Percentiles rank a stretch among this genome's conserved stretches.
Evolutionary conservation across 2,113 vertebrate species (phyloP).

Genomic region (Chaenogobius annularis): DNA sequence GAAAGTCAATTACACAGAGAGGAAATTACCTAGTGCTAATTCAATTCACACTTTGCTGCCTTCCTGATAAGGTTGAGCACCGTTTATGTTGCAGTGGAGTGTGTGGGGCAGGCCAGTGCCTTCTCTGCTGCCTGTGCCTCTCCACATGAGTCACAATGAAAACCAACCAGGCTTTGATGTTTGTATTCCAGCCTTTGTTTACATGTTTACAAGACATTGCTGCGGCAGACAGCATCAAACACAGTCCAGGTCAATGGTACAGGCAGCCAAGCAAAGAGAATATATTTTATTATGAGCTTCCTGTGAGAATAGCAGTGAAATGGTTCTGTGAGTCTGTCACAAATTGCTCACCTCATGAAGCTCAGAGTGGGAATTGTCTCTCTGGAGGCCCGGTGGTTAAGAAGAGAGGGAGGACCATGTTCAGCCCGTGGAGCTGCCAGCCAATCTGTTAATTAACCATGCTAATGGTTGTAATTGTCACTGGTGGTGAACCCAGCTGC

Average conservation of each 20-base stretch:
- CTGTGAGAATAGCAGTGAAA: conserved; percentile 18
- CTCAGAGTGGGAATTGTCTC: conserved; percentile 59
- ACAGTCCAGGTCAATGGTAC: conserved; percentile 23
- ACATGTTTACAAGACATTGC: conserved; percentile 38
- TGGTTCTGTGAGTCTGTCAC: conserved; percentile 7
- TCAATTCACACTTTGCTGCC: conserved; percentile 1
- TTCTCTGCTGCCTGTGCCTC: conserved; percentile 32
- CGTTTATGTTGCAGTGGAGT: conserved; percentile 23
- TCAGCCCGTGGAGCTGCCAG: conserved; percentile 70
- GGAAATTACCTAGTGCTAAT: not conserved
- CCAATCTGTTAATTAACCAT: conserved; percentile 79
- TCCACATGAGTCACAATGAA: conserved; percentile 31
- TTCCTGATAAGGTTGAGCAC: conserved; percentile 16
- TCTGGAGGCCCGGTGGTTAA: conserved; percentile 59
- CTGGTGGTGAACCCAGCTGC: conserved; percentile 77
- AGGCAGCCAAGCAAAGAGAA: conserved; percentile 1
- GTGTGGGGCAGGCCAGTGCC: conserved; percentile 42
- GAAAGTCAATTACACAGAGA: not conserved
- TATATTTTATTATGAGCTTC: conserved; percentile 24
- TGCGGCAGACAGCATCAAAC: conserved; percentile 28
- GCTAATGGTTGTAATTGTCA: conserved; percentile 79
- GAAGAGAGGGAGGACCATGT: conserved; percentile 49
- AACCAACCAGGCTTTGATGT: conserved; percentile 46
- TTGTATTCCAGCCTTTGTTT: conserved; percentile 54
- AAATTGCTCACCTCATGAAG: conserved; percentile 60